Base-by-base conservation (phyloP, 37 sponge, comb jelly and placozoan species). In the Oscarella lobularis region DNA sequence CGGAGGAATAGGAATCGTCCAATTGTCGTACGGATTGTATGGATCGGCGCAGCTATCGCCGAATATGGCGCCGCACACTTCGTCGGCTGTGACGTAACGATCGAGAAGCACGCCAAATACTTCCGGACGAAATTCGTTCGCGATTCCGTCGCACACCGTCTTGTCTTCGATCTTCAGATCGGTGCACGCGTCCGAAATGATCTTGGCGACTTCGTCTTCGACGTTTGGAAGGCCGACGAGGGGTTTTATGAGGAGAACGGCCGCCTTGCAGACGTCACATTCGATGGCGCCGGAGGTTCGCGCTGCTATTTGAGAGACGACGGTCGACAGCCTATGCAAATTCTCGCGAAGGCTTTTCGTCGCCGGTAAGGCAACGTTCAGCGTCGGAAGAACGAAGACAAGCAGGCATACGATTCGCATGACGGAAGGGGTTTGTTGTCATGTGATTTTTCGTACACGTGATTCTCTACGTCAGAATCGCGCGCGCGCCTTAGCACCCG, bases 1-100 rank as follows among this genome's bases (percentile, higher is more conserved):
- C 34, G 37, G 37, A 4, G 87, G 90, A 2, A 92, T 36, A 40
- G 78, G 73, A 30, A 92, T 74, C 1, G 76, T 86, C 94, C 94
- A 92, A 0, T 82, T 72, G 68, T 92, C 90, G 40, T 83, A 86
- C 29, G 94, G 94, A 40, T 89, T 72, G 37, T 92, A 85, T 48
- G 76, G 60, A 3, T 39, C 32, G 2, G 67, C 87, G 81, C 94
- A 92, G 29, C 75, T 39, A 31, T 78, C 76, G 2, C 94, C 94
- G 4, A 92, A 6, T 30, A 92, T 6, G 1, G 77, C 35, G 0
- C 85, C 84, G 79, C 94, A 92, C 0, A 60, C 76, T 66, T 83
- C 87, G 2, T 82, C 38, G 6, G 85, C 5, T 34, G 35, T 14
- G 31, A 68, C 29, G 31, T 4, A 4, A 4, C 6, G 35, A 29